phyloP scores from a whole-genome alignment of 2,888 invertebrate species.

The Mythimna loreyi region DNA sequence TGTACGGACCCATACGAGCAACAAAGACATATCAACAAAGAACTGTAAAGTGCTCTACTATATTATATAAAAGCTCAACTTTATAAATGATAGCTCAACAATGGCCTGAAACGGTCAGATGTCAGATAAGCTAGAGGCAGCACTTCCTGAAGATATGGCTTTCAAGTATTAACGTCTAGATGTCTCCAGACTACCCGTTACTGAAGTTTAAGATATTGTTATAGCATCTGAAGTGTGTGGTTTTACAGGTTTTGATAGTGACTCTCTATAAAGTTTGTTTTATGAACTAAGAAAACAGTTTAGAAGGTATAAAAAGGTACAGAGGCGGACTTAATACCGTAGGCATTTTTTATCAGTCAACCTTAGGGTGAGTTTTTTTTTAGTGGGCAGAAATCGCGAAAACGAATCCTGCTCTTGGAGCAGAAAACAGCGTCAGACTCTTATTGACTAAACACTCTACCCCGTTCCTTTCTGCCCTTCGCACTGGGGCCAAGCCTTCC shows the following conservation, averaged over 20 bases:
- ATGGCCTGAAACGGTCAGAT: slow-evolving; percentile 60
- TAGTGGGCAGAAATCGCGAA: too few relatives aligned
- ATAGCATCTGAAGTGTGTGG: slow-evolving; percentile 4
- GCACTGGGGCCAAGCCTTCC: too few relatives aligned
- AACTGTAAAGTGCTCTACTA: slow-evolving; percentile 61
- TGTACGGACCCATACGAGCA: slow-evolving; percentile 32
- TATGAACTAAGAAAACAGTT: neutral
- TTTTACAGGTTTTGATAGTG: neutral
- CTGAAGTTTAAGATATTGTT: slow-evolving; percentile 11
- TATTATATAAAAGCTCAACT: slow-evolving; percentile 59
- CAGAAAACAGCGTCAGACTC: too few relatives aligned
- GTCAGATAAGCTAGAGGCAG: slow-evolving; percentile 59
- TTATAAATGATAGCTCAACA: slow-evolving; percentile 67
- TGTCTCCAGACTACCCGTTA: neutral
- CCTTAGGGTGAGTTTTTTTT: too few relatives aligned
- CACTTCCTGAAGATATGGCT: slow-evolving; percentile 38
- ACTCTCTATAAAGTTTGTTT: neutral
- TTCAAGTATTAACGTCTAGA: slow-evolving; percentile 25
- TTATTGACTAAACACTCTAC: too few relatives aligned
- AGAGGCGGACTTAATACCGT: too few relatives aligned
- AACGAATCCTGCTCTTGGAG: too few relatives aligned
- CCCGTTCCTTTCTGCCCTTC: too few relatives aligned
- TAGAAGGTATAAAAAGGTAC: too few relatives aligned
- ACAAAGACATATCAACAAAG: slow-evolving; percentile 51
- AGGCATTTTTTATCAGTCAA: too few relatives aligned